A percentile compares a stretch with the other conserved stretches of the same genome.
These are phyloP conservation scores for Lydus trimaculatus DNA, from an alignment of 2,888 invertebrate species.

Conservation along the genomic window DNA sequence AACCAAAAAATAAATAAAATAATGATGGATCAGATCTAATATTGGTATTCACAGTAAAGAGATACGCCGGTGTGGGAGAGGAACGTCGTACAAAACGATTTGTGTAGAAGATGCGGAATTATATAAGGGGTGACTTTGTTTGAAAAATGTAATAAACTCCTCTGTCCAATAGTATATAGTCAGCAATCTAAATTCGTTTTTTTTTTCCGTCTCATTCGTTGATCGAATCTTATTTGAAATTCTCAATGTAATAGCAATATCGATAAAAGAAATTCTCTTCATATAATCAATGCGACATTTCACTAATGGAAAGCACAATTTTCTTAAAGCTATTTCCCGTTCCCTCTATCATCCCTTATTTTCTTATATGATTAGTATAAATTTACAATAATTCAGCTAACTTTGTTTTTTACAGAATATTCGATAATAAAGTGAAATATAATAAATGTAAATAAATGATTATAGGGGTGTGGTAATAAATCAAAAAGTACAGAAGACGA, in stretches of 20 bases:
- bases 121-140: background rate
- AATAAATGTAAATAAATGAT: background rate
- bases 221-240: slow-evolving; percentile 32
- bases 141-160: slow-evolving; percentile 28
- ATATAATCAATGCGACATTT: slow-evolving; percentile 33
- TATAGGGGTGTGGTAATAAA: background rate
- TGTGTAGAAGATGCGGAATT: no score
- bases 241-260: slow-evolving; percentile 32
- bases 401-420: background rate
- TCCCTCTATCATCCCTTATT: background rate
- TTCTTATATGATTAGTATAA: background rate
- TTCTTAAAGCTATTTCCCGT: slow-evolving; percentile 10
- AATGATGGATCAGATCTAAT: slow-evolving; percentile 18
- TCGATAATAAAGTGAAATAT: background rate
- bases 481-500: background rate
- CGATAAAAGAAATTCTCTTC: slow-evolving; percentile 33
- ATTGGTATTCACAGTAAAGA: background rate
- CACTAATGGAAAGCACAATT: slow-evolving; percentile 30
- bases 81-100: no score
- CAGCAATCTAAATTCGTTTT: slow-evolving; percentile 28
- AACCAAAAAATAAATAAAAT: background rate
- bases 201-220: background rate
- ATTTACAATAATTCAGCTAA: background rate
- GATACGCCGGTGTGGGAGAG: no score
- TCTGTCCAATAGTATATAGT: slow-evolving; percentile 15